These are phyloP conservation scores for Thymelicus lineola DNA, from an alignment of 2,888 invertebrate genomes.

Conservation along the genomic window DNA sequence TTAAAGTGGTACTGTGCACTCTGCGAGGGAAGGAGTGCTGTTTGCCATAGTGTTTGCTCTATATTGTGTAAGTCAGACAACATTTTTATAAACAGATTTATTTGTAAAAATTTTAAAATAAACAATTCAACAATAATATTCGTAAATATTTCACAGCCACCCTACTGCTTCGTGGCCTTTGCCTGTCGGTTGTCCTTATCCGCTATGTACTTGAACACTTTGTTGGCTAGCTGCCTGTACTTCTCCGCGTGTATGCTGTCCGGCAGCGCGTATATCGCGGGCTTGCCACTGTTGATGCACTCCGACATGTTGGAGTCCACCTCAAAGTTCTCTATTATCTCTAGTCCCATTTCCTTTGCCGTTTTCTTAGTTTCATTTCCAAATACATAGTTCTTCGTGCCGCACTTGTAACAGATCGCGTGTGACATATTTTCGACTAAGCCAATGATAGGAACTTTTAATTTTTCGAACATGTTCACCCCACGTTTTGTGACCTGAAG, in stretches of 20 bases:
- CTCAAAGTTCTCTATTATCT: constrained; percentile 90
- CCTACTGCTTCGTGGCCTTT: constrained; percentile 60
- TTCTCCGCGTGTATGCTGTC: constrained; percentile 81
- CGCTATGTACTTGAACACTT: constrained; percentile 75
- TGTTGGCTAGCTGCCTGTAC: constrained; percentile 74
- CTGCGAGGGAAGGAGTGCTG: constrained; percentile 34
- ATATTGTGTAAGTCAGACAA: constrained; percentile 49
- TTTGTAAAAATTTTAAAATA: constrained; percentile 63
- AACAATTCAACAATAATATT: constrained; percentile 59
- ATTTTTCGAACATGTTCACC: constrained; percentile 93
- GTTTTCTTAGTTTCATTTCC: constrained; percentile 87
- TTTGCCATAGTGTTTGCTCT: constrained; percentile 48
- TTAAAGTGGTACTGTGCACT: constrained; percentile 44
- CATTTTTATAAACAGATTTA: constrained; percentile 56
- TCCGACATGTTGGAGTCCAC: constrained; percentile 88
- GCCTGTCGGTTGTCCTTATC: constrained; percentile 63
- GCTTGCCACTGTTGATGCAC: constrained; percentile 90
- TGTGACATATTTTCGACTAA: constrained; percentile 96
- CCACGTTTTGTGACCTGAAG: constrained; percentile 94
- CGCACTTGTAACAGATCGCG: constrained; percentile 91
- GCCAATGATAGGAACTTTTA: constrained; percentile 94
- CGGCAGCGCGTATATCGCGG: constrained; percentile 89
- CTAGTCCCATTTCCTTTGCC: constrained; percentile 87
- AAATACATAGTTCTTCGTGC: constrained; percentile 89
- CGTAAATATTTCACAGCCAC: constrained; percentile 45